Evolutionary conservation across 2,113 vertebrate species (phyloP), one percentile per base, ranked within the genome.

Genomic region (Sclerurus mexicanus): DNA sequence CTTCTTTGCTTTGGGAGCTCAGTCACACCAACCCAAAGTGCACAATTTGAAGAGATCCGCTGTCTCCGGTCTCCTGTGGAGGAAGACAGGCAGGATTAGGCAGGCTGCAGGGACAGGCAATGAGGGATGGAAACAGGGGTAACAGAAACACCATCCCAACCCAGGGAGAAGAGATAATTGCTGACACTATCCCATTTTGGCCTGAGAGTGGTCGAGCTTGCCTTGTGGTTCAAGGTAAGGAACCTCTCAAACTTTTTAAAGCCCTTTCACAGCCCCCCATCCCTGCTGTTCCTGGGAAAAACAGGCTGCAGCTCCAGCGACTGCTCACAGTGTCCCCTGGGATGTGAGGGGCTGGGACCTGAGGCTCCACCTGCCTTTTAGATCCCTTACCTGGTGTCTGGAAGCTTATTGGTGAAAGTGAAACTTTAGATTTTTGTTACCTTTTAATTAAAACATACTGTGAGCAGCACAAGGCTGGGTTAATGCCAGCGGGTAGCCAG

Each of bases 11-110:
- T 30, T 9, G 52, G 60, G 53, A 79, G 81, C 58, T 83, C 31
- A 9, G 81, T 99, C 96, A 99, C 47, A 99, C 98, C 93, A 98
- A 96, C 85, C 99, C 98, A 3, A 99, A 98, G 93, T 99, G 98
- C 84, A 99, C 98, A 13, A 99, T 97, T 91, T 97, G 98, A 49
- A 99, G 97, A 84, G 95, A 98, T 31, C 90, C 96, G 0, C 79
- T 89, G 92, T 96, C 96, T 89, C 95, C 78, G 1, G 89, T 49
- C 11, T 97, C 98, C 99, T 99, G 95, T 3, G 82, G 87, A 31
- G 72, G 82, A 46, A 94, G 72, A 90, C 14, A 77, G 52, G 60
- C 37, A 89, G 68, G 49, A 76, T 96, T 37, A 92, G 75, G 37
- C 49, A 74, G 49, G 66, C 50, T 50, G 59, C 58, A 47, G 50